Base-by-base conservation (phyloP, 2,888 invertebrate species). In the Agapetus fuscipes region DNA sequence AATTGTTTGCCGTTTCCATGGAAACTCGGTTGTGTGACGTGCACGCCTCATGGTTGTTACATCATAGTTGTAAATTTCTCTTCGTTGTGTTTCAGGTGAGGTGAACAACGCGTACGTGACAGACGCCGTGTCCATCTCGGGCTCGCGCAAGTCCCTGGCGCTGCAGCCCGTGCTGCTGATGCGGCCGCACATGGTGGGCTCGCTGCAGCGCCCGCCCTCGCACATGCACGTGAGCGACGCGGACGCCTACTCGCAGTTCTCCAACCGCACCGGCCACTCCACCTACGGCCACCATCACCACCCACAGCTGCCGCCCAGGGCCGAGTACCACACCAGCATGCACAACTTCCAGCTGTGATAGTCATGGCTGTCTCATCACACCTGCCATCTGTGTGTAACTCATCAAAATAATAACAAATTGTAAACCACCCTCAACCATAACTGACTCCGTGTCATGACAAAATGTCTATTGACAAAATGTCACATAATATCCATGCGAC, bases 61-160 rank as follows among this genome's bases (percentile, higher is more conserved):
- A n/a, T n/a, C n/a, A n/a, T n/a, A n/a, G n/a, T n/a, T n/a, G n/a
- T n/a, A n/a, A n/a, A n/a, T n/a, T n/a, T n/a, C n/a, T n/a, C n/a
- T n/a, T 27, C 12, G 26, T 6, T 6, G 39, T 35, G 38, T 61
- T 71, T 40, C 64, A 89, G 90, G 89, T 48, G 89, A 90, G 69
- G 83, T 89, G 50, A 90, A 90, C 66, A 81, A 84, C 53, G 89
- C 83, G 5, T 90, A 85, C 60, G 78, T 90, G 43, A 85, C 83
- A 10, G 91, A 91, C 59, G 83, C 80, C 16, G 83, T 84, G 48
- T 89, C 88, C 49, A 76, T 89, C 35, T 82, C 85, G 7, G 84
- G 84, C 0, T 90, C 89, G 1, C 71, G 90, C 38, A 90, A 90
- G 60, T 88, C 89, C 0, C 67, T 90, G 5, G 88, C 88, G 35